Evolutionary conservation across 2,888 invertebrate species (phyloP), one percentile per base, ranked within the genome.

Genomic region (Trissolcus brochymenae): DNA sequence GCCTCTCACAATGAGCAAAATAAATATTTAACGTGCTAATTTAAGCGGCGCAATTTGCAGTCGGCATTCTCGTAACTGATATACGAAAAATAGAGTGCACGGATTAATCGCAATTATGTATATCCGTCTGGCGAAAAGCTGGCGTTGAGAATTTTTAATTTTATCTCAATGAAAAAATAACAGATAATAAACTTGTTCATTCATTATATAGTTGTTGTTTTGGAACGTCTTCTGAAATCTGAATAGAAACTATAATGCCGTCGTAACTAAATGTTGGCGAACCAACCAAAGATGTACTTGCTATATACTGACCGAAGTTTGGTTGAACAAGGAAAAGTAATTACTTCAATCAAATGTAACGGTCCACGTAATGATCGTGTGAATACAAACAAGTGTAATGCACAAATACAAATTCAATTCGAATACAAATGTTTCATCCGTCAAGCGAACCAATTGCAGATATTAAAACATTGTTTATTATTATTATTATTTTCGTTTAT

Each of bases 301-400:
- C 59, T 54, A 53, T 64, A 68, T 51, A 54, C 11, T 19, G 55
- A 29, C 68, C 59, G 60, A 51, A 70, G 21, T 40, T 64, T 50
- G 51, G 62, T 59, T 50, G 54, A 70, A 51, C 51, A 41, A 14
- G 64, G 60, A 66, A 25, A 65, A 68, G 68, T 68, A 68, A 68
- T 68, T 68, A 68, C 60, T 68, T 60, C 68, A 60, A 68, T 68
- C 68, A 68, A 60, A 60, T 68, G 60, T 68, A 60, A 54, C 54
- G 54, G 68, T 68, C 59, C 49, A 50, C 46, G 41, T 60, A 60
- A 68, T 68, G 54, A 49, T 21, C 35, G 35, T 11, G 35, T 11
- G 35, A 1, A 1, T 35, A 35, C 41, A 66, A 57, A 57, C 51
- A 41, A 46, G 25, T 57, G 56, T 51, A 65, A 65, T 66, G 51